A percentile compares a stretch with the other conserved stretches of the same genome.
Evolutionary conservation across 2,888 invertebrate genomes (phyloP).

Genomic region (Papilio elwesi): DNA sequence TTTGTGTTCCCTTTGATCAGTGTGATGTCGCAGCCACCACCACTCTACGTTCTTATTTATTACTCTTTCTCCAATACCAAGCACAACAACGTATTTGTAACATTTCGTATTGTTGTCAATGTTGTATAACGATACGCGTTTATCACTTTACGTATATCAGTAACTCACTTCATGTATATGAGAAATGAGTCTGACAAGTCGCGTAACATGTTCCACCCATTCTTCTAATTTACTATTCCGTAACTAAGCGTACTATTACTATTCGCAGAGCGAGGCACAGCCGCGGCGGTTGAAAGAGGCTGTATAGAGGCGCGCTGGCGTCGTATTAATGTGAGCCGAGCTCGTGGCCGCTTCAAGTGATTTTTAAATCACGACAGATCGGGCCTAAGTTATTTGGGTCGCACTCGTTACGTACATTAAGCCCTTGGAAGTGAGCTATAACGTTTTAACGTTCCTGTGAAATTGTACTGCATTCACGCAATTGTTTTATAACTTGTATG

Average conservation of each 20-base stretch:
- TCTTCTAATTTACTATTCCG: slow-evolving; percentile 21
- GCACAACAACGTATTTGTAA: too few species aligned
- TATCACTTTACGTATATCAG: too few species aligned
- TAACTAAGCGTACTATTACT: slow-evolving; percentile 35
- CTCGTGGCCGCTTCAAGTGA: slow-evolving; percentile 40
- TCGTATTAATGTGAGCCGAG: slow-evolving; percentile 47
- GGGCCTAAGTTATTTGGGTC: slow-evolving; percentile 35
- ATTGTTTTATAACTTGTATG: neutral
- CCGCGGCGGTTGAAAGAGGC: slow-evolving; percentile 42
- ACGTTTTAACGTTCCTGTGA: slow-evolving; percentile 13
- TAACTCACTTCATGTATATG: neutral
- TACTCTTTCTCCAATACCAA: too few species aligned
- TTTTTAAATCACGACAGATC: slow-evolving; percentile 40
- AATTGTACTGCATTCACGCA: neutral
- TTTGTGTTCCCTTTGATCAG: too few species aligned
- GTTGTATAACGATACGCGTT: too few species aligned
- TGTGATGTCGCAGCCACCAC: too few species aligned
- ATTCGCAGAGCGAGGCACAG: slow-evolving; percentile 37
- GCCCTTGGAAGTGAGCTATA: slow-evolving; percentile 20
- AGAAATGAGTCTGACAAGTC: neutral
- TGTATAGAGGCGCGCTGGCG: slow-evolving; percentile 44
- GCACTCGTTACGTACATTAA: slow-evolving; percentile 34
- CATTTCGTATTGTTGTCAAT: too few species aligned
- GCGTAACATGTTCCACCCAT: slow-evolving; percentile 9
- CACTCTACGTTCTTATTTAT: too few species aligned